phyloP scores from a whole-genome alignment of 2,888 invertebrate species.

The Phasia obesa region DNA sequence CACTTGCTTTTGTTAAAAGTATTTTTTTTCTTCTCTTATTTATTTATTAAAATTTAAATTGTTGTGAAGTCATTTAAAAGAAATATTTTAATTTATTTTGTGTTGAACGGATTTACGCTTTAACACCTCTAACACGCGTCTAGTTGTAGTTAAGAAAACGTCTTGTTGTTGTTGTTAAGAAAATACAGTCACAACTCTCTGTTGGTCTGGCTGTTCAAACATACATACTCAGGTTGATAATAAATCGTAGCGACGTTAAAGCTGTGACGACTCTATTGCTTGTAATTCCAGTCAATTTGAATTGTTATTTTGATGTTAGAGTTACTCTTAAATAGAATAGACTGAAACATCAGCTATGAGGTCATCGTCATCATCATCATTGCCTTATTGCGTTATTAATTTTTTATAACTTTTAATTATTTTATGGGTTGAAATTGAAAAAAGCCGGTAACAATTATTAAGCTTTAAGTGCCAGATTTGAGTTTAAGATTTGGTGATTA shows the following conservation, averaged over 20 bases:
- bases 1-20: background rate
- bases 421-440: background rate
- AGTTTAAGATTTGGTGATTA: background rate
- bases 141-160: background rate
- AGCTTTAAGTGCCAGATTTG: background rate
- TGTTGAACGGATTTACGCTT: slow-evolving; percentile 44
- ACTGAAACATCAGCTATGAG: slow-evolving; percentile 20
- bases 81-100: slow-evolving; percentile 11
- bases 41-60: slow-evolving; percentile 15
- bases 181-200: background rate
- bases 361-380: slow-evolving; percentile 47
- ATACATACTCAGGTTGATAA: slow-evolving; percentile 5
- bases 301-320: background rate
- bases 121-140: background rate
- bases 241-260: background rate
- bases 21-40: background rate
- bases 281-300: slow-evolving; percentile 12
- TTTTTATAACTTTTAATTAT: slow-evolving; percentile 8
- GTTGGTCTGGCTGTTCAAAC: background rate
- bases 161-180: background rate
- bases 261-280: slow-evolving; percentile 12
- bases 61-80: background rate
- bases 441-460: background rate
- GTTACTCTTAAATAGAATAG: background rate
- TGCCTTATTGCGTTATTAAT: slow-evolving; percentile 4